phyloP scores from a whole-genome alignment of 2,113 vertebrate genomes.

The Zingel zingel region DNA sequence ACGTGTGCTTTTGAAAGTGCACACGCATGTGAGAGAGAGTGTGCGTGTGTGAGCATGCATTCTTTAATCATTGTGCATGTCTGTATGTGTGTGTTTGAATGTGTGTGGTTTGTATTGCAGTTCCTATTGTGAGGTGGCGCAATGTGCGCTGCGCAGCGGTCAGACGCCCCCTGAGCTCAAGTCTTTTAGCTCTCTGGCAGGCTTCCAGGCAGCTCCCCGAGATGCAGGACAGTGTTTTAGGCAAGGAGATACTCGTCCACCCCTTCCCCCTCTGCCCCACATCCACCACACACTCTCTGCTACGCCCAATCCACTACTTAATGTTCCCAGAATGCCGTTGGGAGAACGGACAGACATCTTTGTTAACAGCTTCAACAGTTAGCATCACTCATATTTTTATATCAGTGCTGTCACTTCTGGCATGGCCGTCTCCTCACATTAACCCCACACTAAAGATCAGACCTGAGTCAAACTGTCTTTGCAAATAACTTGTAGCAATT shows the following conservation, averaged over 20 bases:
- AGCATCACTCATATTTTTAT: slow-evolving; percentile 8
- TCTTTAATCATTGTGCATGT: slow-evolving; percentile 70
- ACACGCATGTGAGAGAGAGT: slow-evolving; percentile 43
- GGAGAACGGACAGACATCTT: slow-evolving; percentile 50
- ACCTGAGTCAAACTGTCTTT: slow-evolving; percentile 41
- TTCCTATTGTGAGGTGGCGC: slow-evolving; percentile 88
- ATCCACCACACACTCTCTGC: slow-evolving; percentile 66
- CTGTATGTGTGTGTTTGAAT: slow-evolving; percentile 68
- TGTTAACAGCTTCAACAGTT: slow-evolving; percentile 8
- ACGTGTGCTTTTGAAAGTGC: slow-evolving; percentile 30
- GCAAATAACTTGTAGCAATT: slow-evolving; percentile 15
- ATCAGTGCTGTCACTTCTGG: slow-evolving; percentile 39
- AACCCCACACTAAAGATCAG: slow-evolving; percentile 58
- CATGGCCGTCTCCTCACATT: slow-evolving; percentile 62
- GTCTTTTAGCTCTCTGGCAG: slow-evolving; percentile 87
- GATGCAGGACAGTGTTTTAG: slow-evolving; percentile 89
- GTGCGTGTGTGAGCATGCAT: slow-evolving; percentile 46
- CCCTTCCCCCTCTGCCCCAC: slow-evolving; percentile 47
- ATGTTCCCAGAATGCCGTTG: slow-evolving; percentile 60
- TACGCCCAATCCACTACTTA: slow-evolving; percentile 44
- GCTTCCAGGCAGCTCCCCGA: slow-evolving; percentile 87
- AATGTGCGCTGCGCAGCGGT: slow-evolving; percentile 84
- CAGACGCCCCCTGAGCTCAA: slow-evolving; percentile 87
- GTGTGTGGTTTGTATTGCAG: slow-evolving; percentile 87
- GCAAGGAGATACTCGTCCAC: slow-evolving; percentile 81